These are phyloP conservation scores for Wasmannia auropunctata DNA, from an alignment of 1,140 invertebrate species.

Conservation along the genomic window DNA sequence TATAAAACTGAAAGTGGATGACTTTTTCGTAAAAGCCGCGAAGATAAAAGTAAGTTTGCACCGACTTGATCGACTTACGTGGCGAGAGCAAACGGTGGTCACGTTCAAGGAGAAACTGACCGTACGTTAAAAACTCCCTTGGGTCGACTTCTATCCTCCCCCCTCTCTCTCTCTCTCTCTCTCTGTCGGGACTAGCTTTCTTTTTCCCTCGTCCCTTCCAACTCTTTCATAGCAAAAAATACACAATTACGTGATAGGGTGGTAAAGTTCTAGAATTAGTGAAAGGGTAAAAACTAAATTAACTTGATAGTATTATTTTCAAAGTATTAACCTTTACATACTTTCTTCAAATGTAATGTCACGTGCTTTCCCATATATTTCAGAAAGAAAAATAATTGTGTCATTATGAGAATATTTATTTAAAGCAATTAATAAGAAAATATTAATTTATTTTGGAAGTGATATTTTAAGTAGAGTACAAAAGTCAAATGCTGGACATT, in stretches of 20 bases:
- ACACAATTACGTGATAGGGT: slow-evolving; percentile 80
- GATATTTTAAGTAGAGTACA: background rate
- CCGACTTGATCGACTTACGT: slow-evolving; percentile 62
- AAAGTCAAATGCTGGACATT: background rate
- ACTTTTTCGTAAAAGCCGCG: slow-evolving; percentile 59
- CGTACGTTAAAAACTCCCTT: slow-evolving; percentile 79
- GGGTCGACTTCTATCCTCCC: slow-evolving; percentile 57
- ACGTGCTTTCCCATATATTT: background rate
- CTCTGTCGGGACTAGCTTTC: slow-evolving; percentile 24
- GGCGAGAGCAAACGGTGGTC: slow-evolving; percentile 34
- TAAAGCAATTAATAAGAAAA: background rate
- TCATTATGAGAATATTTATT: background rate
- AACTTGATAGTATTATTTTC: slow-evolving; percentile 3
- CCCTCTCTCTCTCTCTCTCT: background rate
- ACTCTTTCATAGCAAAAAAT: slow-evolving; percentile 75
- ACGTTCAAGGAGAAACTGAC: slow-evolving; percentile 70
- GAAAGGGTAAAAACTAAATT: slow-evolving; percentile 21
- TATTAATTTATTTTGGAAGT: background rate
- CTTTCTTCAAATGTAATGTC: background rate
- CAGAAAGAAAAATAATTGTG: background rate
- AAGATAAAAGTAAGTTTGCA: slow-evolving; percentile 77
- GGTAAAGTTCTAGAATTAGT: slow-evolving; percentile 69
- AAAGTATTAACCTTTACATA: background rate
- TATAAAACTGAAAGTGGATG: background rate
- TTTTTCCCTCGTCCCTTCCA: slow-evolving; percentile 1